Conservation (phyloP, 2,888 invertebrate genomes). For the Stegophylla sp. region DNA sequence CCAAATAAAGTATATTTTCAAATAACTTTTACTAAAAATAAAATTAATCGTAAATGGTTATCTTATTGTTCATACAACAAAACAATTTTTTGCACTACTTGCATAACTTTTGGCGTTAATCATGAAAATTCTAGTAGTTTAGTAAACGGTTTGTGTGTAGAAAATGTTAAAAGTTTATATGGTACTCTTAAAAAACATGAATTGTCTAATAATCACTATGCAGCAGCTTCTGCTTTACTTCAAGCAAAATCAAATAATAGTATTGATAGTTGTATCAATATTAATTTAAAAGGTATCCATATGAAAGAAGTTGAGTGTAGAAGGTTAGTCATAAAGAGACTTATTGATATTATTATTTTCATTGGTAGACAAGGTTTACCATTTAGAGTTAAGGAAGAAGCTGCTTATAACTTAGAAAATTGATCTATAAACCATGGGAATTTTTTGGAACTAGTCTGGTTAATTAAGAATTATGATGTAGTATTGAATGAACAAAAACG, state of each 20-base stretch:
- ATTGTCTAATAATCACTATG: not conserved
- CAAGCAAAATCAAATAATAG: not conserved
- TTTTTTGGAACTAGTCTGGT: slow-evolving; percentile 27
- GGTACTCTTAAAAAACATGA: slow-evolving; percentile 22
- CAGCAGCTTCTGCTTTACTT: not conserved
- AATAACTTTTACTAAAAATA: too few species aligned
- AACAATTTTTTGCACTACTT: slow-evolving; percentile 10
- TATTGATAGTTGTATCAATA: slow-evolving; percentile 1
- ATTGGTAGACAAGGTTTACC: slow-evolving; percentile 54
- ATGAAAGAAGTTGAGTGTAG: slow-evolving; percentile 7
- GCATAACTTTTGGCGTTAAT: not conserved
- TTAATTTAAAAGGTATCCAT: not conserved
- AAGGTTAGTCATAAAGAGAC: slow-evolving; percentile 1
- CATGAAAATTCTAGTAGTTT: slow-evolving; percentile 7
- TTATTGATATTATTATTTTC: slow-evolving; percentile 23
- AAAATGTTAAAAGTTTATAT: not conserved
- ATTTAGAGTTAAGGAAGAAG: slow-evolving; percentile 12
- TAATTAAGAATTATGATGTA: slow-evolving; percentile 24
- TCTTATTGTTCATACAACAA: slow-evolving; percentile 11
- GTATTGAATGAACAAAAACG: slow-evolving; percentile 8
- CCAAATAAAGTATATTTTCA: too few species aligned
- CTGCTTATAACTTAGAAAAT: slow-evolving; percentile 9
- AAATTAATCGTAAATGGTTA: not conserved
- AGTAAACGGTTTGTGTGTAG: not conserved
- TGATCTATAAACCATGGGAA: slow-evolving; percentile 31